These are phyloP conservation scores for Heliconius ismenius DNA, from an alignment of 2,888 invertebrate species.

Conservation along the genomic window DNA sequence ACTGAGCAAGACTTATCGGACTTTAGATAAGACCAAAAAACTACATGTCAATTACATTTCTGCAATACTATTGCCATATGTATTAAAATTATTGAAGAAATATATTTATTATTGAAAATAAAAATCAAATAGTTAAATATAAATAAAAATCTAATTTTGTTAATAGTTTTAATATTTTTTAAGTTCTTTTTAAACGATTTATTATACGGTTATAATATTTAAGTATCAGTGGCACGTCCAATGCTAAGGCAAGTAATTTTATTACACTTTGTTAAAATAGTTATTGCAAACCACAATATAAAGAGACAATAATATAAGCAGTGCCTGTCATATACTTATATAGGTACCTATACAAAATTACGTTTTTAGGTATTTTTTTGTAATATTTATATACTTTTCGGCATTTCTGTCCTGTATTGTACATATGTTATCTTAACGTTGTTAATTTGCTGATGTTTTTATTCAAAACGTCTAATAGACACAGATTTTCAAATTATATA, in stretches of 20 bases:
- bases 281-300: not conserved
- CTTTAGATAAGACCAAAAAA: slow-evolving; percentile 64
- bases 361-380: no score
- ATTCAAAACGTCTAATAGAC: no score
- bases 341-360: no score
- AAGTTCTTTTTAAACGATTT: not conserved
- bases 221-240: not conserved
- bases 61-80: slow-evolving; percentile 4
- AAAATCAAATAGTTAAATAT: not conserved
- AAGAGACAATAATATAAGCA: not conserved
- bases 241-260: not conserved
- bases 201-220: not conserved
- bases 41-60: slow-evolving; percentile 11
- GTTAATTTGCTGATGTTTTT: no score
- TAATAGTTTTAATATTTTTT: not conserved
- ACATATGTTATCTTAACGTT: no score
- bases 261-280: not conserved
- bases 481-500: no score
- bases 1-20: slow-evolving; percentile 71
- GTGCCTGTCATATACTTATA: no score
- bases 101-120: not conserved
- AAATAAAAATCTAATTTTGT: not conserved
- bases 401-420: no score
- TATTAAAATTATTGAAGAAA: not conserved
- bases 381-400: no score